Evolutionary conservation across 2,797 vertebrate species (phyloP).

Genomic region (Melanotaenia nigrans): DNA sequence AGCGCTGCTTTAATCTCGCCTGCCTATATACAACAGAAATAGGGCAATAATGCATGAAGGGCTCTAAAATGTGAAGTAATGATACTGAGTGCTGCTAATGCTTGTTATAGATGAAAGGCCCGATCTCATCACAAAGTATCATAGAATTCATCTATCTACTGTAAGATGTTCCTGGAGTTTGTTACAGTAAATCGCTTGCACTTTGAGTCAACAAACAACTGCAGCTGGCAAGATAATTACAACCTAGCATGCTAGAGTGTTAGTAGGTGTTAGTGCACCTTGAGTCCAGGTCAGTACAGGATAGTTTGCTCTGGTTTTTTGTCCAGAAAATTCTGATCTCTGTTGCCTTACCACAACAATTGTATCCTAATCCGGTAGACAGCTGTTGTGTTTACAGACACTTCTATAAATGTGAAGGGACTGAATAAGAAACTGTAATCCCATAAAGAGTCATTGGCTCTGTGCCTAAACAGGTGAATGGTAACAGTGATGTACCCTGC

Average conservation of each 20-base stretch:
- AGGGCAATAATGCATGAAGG: background rate
- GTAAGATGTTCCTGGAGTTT: background rate
- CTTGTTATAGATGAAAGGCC: background rate
- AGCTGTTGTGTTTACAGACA: background rate
- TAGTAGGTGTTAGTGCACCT: too few species aligned
- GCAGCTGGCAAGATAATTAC: background rate
- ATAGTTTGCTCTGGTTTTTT: too few species aligned
- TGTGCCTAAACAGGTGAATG: background rate
- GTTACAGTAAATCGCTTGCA: background rate
- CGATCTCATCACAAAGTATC: background rate
- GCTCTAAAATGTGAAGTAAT: background rate
- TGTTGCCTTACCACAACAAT: too few species aligned
- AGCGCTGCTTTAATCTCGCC: constrained; percentile 29
- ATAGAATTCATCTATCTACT: background rate
- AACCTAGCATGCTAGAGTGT: background rate
- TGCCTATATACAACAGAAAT: background rate
- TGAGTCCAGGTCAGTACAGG: too few species aligned
- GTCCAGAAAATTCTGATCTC: too few species aligned
- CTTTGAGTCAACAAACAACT: background rate
- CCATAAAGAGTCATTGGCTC: background rate
- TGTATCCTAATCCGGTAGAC: background rate
- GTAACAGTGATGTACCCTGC: background rate
- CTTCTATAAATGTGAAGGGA: background rate
- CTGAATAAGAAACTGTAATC: background rate
- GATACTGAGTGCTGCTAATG: background rate